Percentiles rank a stretch among this genome's conserved stretches.
phyloP scores from a whole-genome alignment of 2,797 vertebrate species.

The Triplophysa bombifrons region DNA sequence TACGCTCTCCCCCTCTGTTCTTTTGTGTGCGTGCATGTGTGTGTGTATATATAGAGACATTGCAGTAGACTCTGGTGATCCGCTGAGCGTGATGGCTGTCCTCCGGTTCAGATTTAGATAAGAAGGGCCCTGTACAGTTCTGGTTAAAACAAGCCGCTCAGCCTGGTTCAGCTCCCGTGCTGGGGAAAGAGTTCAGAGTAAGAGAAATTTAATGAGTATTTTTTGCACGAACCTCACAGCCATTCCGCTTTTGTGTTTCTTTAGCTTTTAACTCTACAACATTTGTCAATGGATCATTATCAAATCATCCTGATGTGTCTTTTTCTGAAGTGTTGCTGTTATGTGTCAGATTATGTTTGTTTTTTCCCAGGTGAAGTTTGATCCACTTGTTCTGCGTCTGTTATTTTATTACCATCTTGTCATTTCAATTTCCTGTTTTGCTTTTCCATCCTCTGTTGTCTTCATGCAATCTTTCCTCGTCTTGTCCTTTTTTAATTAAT shows the following conservation, averaged over 20 bases:
- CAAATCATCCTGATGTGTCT: not conserved
- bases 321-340: conserved; percentile 8
- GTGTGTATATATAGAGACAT: conserved; percentile 40
- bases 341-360: conserved; percentile 16
- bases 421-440: conserved; percentile 42
- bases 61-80: conserved; percentile 43
- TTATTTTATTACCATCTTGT: conserved; percentile 53
- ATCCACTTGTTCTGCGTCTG: conserved; percentile 8
- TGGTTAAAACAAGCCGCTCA: conserved; percentile 39
- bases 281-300: conserved; percentile 25
- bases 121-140: conserved; percentile 58
- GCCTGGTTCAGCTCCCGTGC: conserved; percentile 45
- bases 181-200: conserved; percentile 45
- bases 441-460: conserved; percentile 14
- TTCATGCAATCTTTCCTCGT: not conserved
- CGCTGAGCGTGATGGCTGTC: conserved; percentile 58
- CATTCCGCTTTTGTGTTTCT: conserved; percentile 32
- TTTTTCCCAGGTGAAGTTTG: conserved; percentile 19
- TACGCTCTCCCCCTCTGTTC: conserved; percentile 42
- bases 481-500: conserved; percentile 2
- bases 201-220: conserved; percentile 52
- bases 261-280: conserved; percentile 27
- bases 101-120: conserved; percentile 56
- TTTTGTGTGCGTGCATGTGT: conserved; percentile 35
- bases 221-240: conserved; percentile 48